phyloP scores from a whole-genome alignment of 2,888 invertebrate species.

The Dicyrtomina minuta region DNA sequence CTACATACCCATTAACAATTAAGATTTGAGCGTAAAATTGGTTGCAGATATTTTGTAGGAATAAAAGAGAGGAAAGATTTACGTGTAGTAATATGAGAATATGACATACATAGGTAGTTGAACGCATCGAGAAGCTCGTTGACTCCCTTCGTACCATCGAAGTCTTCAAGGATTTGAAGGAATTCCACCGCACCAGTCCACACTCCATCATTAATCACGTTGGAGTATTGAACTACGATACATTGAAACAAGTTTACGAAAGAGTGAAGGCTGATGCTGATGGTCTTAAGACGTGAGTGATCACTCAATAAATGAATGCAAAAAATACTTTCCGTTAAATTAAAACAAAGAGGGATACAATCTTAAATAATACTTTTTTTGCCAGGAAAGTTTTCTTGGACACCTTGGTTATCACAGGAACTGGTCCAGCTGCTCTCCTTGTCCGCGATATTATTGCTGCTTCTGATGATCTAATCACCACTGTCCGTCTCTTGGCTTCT shows the following conservation, averaged over 20 bases:
- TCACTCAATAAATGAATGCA: too few relatives aligned
- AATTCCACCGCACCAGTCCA: slow-evolving; percentile 51
- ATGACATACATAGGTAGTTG: slow-evolving; percentile 33
- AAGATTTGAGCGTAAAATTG: too few relatives aligned
- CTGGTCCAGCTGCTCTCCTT: slow-evolving; percentile 50
- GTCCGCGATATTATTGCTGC: slow-evolving; percentile 48
- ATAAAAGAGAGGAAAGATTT: too few relatives aligned
- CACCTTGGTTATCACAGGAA: slow-evolving; percentile 50
- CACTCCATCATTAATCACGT: slow-evolving; percentile 46
- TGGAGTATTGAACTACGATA: slow-evolving; percentile 46
- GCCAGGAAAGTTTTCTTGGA: slow-evolving; percentile 52
- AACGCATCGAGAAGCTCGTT: slow-evolving; percentile 44
- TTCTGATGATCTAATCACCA: slow-evolving; percentile 41
- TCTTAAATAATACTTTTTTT: too few relatives aligned
- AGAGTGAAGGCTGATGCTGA: slow-evolving; percentile 35
- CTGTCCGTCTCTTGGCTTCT: slow-evolving; percentile 43
- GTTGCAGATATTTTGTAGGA: too few relatives aligned
- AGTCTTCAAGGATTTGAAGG: slow-evolving; percentile 45
- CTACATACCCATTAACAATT: too few relatives aligned
- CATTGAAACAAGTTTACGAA: slow-evolving; percentile 44
- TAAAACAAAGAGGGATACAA: too few relatives aligned
- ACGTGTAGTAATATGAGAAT: too few relatives aligned
- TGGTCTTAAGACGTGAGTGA: slow-evolving; percentile 22
- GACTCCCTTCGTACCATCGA: slow-evolving; percentile 43
- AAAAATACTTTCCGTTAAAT: not conserved